Evolutionary conservation across 1,140 invertebrate species (phyloP), one percentile per base, ranked within the genome.

Genomic region (Sminthurides bifidus): DNA sequence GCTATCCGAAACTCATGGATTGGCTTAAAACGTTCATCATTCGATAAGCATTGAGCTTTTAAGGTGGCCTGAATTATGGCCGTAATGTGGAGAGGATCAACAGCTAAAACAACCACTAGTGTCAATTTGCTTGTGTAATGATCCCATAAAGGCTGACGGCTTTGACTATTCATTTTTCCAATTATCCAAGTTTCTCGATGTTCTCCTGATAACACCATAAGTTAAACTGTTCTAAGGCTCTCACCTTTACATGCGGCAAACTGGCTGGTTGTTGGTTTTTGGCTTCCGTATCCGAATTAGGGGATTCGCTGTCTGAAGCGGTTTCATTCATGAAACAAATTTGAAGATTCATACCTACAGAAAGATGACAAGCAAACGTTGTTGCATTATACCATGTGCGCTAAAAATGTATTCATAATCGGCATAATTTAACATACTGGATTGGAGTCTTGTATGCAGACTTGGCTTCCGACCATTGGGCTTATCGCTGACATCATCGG

Each of bases 241-340:
- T 58, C 38, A 54, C 54, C 41, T 54, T 54, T 37, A 58, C 56
- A 35, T 37, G 54, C 38, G 59, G 61, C 49, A 64, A 59, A 64
- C 64, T 64, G 26, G 46, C 46, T 54, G 59, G 58, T 58, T 60
- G 60, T 51, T 58, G 56, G 51, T 54, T 54, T 41, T 56, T 56
- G 29, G 48, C 45, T 30, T 61, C 57, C 12, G 61, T 53, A 23
- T 65, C 59, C 14, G 60, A 61, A 33, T 54, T 63, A 3, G 65
- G 64, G 46, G 62, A 65, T 29, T 73, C 68, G 26, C 66, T 67
- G 23, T 90, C 87, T 44, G 85, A 88, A 17, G 82, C 82, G 41
- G 85, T 85, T 68, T 94, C 89, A 71, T 93, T 93, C 85, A 93
- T 87, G 71, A 92, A 92, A 75, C 88, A 90, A 65, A 92, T 91